Evolutionary conservation across 2,888 invertebrate genomes (phyloP).

Genomic region (Cantharis nigra): DNA sequence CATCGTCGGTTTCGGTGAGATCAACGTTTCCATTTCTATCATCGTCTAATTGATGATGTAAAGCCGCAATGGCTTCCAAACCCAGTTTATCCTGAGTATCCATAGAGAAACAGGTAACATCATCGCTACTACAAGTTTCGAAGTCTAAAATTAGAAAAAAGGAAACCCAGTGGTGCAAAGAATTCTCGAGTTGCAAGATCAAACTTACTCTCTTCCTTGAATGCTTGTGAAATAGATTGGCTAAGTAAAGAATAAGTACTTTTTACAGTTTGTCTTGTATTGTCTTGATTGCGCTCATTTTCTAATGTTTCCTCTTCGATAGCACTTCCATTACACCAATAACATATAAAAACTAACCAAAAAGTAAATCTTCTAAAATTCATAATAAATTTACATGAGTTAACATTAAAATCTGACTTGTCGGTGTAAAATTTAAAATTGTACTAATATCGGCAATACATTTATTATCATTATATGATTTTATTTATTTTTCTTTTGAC

Average conservation of each 20-base stretch:
- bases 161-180: not conserved
- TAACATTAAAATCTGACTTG: slow-evolving; percentile 2
- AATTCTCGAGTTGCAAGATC: not conserved
- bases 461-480: slow-evolving; percentile 45
- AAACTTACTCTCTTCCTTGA: slow-evolving; percentile 64
- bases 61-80: slow-evolving; percentile 88
- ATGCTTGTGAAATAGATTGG: slow-evolving; percentile 63
- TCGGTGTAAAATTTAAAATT: not conserved
- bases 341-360: slow-evolving; percentile 50
- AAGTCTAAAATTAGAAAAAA: slow-evolving; percentile 39
- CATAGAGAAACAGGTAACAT: slow-evolving; percentile 73
- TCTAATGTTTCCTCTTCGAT: slow-evolving; percentile 33
- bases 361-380: slow-evolving; percentile 44
- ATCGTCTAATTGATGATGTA: slow-evolving; percentile 95
- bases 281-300: slow-evolving; percentile 27
- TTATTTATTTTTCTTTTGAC: slow-evolving; percentile 47
- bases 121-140: slow-evolving; percentile 67
- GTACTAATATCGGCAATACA: slow-evolving; percentile 3
- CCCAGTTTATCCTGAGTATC: slow-evolving; percentile 81
- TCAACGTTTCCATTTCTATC: slow-evolving; percentile 98
- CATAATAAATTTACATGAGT: slow-evolving; percentile 31
- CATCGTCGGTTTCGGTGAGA: slow-evolving; percentile 95
- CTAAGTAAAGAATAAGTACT: slow-evolving; percentile 59
- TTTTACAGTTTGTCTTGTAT: slow-evolving; percentile 35
- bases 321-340: slow-evolving; percentile 42